Evolutionary conservation across 2,888 invertebrate species (phyloP), one percentile per base, ranked within the genome.

Genomic region (Dolomedes plantarius): DNA sequence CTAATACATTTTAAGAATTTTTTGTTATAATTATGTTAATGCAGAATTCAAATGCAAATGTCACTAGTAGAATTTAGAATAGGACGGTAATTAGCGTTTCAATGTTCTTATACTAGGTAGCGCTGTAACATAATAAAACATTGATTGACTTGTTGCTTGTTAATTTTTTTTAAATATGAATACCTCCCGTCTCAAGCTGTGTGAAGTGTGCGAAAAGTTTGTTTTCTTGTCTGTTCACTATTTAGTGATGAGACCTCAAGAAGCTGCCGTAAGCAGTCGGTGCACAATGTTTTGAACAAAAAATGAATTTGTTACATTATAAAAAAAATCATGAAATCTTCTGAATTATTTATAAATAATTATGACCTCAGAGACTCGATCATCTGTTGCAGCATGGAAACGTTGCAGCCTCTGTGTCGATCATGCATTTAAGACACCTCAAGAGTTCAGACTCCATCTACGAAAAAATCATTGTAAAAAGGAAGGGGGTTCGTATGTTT

Each of bases 401-500:
- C 87, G 83, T 72, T 87, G 87, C 46, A 85, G 79, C 19, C 36
- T 81, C 31, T 87, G 87, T 76, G 64, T 46, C 27, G 77, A 87
- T 39, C 50, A 50, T 62, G 39, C 74, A 29, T 89, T 89, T 72
- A 79, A 86, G 68, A 82, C 77, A 27, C 82, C 89, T 11, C 72
- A 71, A 65, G 88, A 92, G 71, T 92, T 91, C 92, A 93, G 83
- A 91, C 95, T 95, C 89, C 97, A 97, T 91, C 92, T 97, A 89
- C 93, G 95, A 90, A 94, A 94, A 79, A 94, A 94, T 82, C 97
- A 97, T 90, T 96, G 96, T 91, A 94, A 95, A 28, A 94, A 94
- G 90, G 96, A 97, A 92, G 96, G 96, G 36, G 96, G 96, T 32
- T 95, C 96, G 23, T 95, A 94, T 91, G 94, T 96, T 16, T 97